Base-by-base conservation (phyloP, 2,113 vertebrate species). In the Chroicocephalus ridibundus region DNA sequence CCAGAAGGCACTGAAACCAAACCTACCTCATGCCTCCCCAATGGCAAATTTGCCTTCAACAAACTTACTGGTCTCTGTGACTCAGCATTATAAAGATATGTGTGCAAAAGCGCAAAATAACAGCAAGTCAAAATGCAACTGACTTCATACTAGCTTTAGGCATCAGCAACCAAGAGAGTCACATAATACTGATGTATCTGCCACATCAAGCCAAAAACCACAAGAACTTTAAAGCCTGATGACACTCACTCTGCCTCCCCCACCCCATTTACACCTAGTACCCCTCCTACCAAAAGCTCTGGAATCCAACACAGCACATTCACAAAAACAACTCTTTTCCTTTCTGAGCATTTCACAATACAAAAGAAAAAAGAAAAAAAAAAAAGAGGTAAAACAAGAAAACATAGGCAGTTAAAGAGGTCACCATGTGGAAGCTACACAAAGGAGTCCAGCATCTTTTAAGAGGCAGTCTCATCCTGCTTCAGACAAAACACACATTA, bases 221-320 rank as follows among this genome's bases (percentile, higher is more conserved):
- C 5, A 32, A 2, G 31, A 57, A 58, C 21, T 57, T 40, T 13
- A 22, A 86, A 64, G 42, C 15, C 6, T 32, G 16, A 62, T 21
- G n/a, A 66, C 0, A 0, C 22, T 54, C 11, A 4, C 17, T 70
- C 61, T 78, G 40, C 27, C 61, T 57, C 31, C 32, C 31, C 44
- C 36, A 24, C 7, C 10, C 16, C 27, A 0, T 32, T 66, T 58
- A 61, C n/a, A 54, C 25, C 25, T 13, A 26, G 32, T 2, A 64
- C 1, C 4, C 13, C 12, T 87, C 57, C 60, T 10, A 44, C 12
- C 36, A 68, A 64, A 82, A 86, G 9, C 49, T 61, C 85, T 49
- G 0, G 0, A 83, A 75, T 22, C 22, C 66, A 66, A 44, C 61
- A 26, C 22, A 57, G 26, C 38, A 72, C 17, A 3, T n/a, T 47